Evolutionary conservation across 2,888 invertebrate species (phyloP), one percentile per base, ranked within the genome.

Genomic region (Apodemia mormo): DNA sequence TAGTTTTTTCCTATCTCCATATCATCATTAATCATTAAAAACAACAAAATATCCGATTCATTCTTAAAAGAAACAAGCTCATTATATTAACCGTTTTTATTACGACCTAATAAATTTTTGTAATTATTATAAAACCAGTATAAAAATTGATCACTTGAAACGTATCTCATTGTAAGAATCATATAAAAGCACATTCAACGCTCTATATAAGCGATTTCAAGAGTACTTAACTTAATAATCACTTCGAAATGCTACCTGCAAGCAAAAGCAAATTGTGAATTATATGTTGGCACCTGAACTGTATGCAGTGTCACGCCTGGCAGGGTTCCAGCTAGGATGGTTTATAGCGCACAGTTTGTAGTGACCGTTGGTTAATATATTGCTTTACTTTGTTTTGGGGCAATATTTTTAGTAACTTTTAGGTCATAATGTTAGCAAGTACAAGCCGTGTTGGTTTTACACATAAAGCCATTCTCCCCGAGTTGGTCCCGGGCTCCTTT

Each of bases 271-370:
- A 58, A 58, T 58, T 58, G 58, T 58, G 58, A 58, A 58, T 58
- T 58, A 58, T 58, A 58, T 10, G 3, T 58, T 58, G 58, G 58
- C 58, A 58, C 58, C 58, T 58, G 58, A 58, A 58, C 58, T 58
- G 58, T 58, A 58, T 58, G 58, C 58, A 58, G 6, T 58, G 58
- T 30, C 58, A 22, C 58, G 58, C 58, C 58, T 33, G 58, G 58
- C 58, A 58, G 5, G 58, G 58, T 30, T 58, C 58, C 58, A 58
- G 58, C 12, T 29, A 58, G 29, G n/a, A 30, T 58, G 58, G 58
- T 58, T 58, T 58, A 58, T 58, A 58, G 58, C 29, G 58, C 58
- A 58, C 58, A 58, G 58, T 58, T 58, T 58, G 58, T 58, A 58
- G 10, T 58, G 58, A 58, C 58, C 58, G 58, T 9, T 58, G 10